phyloP scores from a whole-genome alignment of 2,797 vertebrate genomes.

The Lateolabrax maculatus region DNA sequence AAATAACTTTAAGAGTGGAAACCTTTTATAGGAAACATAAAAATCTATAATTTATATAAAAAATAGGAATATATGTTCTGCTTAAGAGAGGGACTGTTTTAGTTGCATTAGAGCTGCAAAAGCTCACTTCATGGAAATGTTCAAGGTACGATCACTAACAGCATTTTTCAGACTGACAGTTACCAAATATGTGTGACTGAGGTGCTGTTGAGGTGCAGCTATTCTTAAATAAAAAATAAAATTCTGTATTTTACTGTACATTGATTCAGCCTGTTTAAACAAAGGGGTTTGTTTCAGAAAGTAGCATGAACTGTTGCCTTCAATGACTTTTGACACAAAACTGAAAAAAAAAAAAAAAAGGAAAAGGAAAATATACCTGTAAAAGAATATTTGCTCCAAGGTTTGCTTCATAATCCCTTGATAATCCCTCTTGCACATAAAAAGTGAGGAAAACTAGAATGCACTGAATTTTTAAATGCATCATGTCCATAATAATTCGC shows the following conservation, averaged over 20 bases:
- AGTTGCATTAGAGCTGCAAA: neutral
- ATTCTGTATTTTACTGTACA: neutral
- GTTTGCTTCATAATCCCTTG: slow-evolving; percentile 59
- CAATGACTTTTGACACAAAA: neutral
- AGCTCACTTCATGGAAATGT: neutral
- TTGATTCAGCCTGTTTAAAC: neutral
- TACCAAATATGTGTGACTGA: neutral
- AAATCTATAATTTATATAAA: neutral
- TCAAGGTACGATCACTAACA: neutral
- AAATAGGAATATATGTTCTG: neutral
- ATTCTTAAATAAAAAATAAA: neutral
- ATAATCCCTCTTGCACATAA: slow-evolving; percentile 65
- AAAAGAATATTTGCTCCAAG: slow-evolving; percentile 53
- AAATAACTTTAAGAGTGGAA: slow-evolving; percentile 53
- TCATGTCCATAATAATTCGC: slow-evolving; percentile 47
- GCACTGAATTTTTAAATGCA: slow-evolving; percentile 54
- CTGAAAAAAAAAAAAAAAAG: neutral
- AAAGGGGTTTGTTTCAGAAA: neutral
- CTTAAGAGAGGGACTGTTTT: neutral
- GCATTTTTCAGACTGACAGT: neutral
- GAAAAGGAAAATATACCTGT: slow-evolving; percentile 67
- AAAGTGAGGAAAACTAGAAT: slow-evolving; percentile 71
- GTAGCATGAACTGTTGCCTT: neutral
- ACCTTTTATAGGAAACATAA: slow-evolving; percentile 22
- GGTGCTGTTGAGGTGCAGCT: neutral